Evolutionary conservation across 2,113 vertebrate genomes (phyloP), one percentile per base, ranked within the genome.

Genomic region (Xiphophorus hellerii): DNA sequence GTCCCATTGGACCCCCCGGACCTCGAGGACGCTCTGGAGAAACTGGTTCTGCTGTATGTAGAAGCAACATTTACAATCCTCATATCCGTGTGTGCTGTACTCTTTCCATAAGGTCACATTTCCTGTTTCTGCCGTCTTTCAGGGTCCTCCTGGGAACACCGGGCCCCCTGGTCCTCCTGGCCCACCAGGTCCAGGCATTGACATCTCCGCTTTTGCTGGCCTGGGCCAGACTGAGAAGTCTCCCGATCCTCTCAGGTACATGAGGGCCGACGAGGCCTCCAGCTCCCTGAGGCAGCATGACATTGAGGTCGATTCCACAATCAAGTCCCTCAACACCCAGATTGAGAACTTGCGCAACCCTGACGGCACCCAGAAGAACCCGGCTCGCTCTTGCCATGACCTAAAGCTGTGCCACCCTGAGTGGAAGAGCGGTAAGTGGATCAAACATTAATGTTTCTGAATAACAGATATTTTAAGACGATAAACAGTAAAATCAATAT

Each of bases 171-270:
- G 98, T 7, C 97, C 97, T 81, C 98, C 98, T 0, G 98, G 98
- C 0, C 97, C 98, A 37, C 97, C 98, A 0, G 98, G 98, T 72
- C 96, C 97, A 0, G 98, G 98, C 63, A 99, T 99, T 1, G 98
- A 99, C 93, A 97, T 99, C 96, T 98, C 98, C 0, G 97, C 97
- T 10, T 98, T 98, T 0, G 97, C 98, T 3, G 97, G 97, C 37
- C 85, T 99, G 65, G 94, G 96, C 33, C 96, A 95, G 85, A 76
- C 93, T 0, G 98, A 99, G 93, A 99, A 99, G 89, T 96, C 96
- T 27, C 95, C 97, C 0, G 97, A 99, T 84, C 97, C 98, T 31
- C 81, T 98, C 86, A 96, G 98, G 69, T 99, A 99, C 95, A 98
- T 99, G 97, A 93, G 98, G 78, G 97, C 97, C 0, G 98, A 99